A percentile compares a stretch with the other conserved stretches of the same genome.
Evolutionary conservation across 2,113 vertebrate species (phyloP).

Genomic region (Hemiprocne comata): DNA sequence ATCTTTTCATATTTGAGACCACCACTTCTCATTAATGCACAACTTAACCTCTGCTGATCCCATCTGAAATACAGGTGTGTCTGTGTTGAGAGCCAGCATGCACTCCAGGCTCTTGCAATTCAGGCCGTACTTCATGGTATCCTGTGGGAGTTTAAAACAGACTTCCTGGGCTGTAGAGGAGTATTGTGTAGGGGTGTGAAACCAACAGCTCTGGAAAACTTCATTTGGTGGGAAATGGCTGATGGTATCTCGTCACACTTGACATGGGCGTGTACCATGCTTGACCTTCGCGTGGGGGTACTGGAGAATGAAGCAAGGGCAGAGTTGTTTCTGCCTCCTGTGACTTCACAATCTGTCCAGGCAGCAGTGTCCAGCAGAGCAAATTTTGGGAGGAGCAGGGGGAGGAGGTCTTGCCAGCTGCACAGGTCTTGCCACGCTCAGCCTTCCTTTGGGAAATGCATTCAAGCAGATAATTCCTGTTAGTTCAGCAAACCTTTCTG

Average conservation of each 20-base stretch:
- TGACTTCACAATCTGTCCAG: rapidly evolving
- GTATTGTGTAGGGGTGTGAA: neutral
- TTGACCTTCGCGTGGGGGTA: neutral
- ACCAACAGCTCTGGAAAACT: neutral
- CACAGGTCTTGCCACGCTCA: no score
- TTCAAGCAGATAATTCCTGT: neutral
- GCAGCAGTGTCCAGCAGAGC: neutral
- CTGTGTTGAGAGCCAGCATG: neutral
- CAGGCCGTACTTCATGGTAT: neutral
- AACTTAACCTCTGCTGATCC: neutral
- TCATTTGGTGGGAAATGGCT: rapidly evolving
- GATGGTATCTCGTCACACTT: neutral
- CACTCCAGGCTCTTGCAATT: neutral
- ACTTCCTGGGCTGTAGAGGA: neutral
- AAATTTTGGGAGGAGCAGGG: neutral
- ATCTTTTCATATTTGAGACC: neutral
- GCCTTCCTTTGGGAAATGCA: neutral
- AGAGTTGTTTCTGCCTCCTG: neutral
- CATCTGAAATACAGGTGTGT: neutral
- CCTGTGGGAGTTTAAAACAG: neutral
- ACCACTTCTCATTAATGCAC: neutral
- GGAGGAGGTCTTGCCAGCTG: neutral
- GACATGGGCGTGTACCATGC: rapidly evolving
- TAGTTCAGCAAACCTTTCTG: neutral
- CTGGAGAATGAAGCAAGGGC: neutral